Evolutionary conservation across 2,797 vertebrate species (phyloP).

Genomic region (Phoxinus dragarum): DNA sequence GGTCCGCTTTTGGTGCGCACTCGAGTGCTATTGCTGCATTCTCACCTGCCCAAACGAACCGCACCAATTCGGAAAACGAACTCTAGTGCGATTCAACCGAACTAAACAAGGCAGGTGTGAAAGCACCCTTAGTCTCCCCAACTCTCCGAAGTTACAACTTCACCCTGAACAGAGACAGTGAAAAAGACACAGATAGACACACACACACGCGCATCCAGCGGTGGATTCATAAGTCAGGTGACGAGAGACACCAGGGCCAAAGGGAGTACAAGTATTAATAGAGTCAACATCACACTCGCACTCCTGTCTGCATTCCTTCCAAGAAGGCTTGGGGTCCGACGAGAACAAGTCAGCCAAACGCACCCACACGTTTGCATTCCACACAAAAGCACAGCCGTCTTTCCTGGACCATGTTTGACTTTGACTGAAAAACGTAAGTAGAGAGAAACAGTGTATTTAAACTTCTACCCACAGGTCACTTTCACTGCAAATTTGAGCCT

Average conservation of each 20-base stretch:
- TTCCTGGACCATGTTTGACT: neutral
- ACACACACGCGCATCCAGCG: neutral
- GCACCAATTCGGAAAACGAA: too few relatives aligned
- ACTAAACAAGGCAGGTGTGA: too few relatives aligned
- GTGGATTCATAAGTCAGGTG: slow-evolving; percentile 26
- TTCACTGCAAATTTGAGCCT: neutral
- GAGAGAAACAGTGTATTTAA: neutral
- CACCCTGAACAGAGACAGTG: neutral
- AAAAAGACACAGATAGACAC: slow-evolving; percentile 1
- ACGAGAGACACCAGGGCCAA: neutral
- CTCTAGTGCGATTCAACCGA: too few relatives aligned
- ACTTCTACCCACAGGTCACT: slow-evolving; percentile 17
- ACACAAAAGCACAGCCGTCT: slow-evolving; percentile 15
- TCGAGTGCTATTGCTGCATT: too few relatives aligned
- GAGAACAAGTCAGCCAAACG: slow-evolving; percentile 6
- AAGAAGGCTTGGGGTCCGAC: neutral
- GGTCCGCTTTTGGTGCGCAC: too few relatives aligned
- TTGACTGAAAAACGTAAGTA: neutral
- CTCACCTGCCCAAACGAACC: too few relatives aligned
- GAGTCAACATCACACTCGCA: neutral
- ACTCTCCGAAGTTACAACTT: neutral
- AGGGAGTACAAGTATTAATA: slow-evolving; percentile 21
- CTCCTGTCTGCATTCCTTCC: slow-evolving; percentile 19
- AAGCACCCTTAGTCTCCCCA: neutral
- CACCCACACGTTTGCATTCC: slow-evolving; percentile 36